A percentile compares a stretch with the other conserved stretches of the same genome.
Evolutionary conservation across 2,888 invertebrate species (phyloP).

Genomic region (Holacanthella duospinosa): DNA sequence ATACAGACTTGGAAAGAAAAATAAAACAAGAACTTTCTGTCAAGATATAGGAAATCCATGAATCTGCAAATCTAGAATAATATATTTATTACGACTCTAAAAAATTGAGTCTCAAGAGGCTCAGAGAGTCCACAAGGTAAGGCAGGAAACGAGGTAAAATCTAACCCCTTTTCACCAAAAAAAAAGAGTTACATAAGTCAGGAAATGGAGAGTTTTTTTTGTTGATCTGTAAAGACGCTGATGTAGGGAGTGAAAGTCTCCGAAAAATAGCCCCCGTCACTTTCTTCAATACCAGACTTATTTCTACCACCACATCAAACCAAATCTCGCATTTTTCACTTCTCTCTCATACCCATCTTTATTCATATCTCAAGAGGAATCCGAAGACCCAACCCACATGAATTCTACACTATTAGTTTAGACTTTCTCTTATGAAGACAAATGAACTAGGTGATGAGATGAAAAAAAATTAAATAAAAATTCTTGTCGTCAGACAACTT

Average conservation of each 20-base stretch:
- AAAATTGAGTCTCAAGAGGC: constrained; percentile 33
- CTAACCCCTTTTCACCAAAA: too few species aligned
- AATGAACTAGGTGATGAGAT: constrained; percentile 30
- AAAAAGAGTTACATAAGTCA: too few species aligned
- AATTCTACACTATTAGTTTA: constrained; percentile 5
- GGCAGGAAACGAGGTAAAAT: neutral
- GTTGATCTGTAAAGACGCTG: neutral
- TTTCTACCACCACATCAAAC: neutral
- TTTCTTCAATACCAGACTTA: neutral
- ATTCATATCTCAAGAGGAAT: neutral
- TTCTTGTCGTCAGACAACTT: too few species aligned
- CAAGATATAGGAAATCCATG: neutral
- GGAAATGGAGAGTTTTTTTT: too few species aligned
- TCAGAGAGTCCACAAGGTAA: neutral
- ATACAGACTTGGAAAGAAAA: neutral
- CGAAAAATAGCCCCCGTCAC: neutral
- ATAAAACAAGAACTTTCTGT: neutral
- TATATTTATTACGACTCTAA: constrained; percentile 35
- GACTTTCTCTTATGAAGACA: constrained; percentile 34
- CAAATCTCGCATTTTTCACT: neutral
- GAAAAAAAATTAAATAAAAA: neutral
- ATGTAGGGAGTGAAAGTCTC: neutral
- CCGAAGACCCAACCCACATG: neutral
- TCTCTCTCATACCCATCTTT: neutral
- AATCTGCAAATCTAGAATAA: neutral